Conservation (phyloP, 1,140 invertebrate species). For the Thalassaphorura encarpata region DNA sequence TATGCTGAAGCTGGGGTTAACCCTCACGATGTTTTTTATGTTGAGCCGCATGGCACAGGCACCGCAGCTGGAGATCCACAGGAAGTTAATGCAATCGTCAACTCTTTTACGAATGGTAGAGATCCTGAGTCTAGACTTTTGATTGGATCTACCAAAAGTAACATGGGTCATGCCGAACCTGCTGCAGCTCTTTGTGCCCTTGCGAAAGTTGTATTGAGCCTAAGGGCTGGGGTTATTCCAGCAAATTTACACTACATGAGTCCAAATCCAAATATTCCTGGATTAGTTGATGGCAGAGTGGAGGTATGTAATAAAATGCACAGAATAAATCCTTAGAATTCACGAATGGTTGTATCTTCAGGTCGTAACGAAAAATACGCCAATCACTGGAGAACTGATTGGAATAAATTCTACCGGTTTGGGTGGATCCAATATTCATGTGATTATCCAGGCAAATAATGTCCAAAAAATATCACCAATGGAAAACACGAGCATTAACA, state of each 20-base stretch:
- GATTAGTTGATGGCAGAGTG: constrained; percentile 68
- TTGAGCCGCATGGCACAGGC: constrained; percentile 52
- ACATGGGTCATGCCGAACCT: constrained; percentile 49
- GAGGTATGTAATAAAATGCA: constrained; percentile 54
- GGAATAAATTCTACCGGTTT: constrained; percentile 94
- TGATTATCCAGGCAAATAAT: constrained; percentile 69
- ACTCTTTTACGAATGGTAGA: constrained; percentile 33
- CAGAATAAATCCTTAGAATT: background rate
- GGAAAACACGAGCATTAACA: background rate
- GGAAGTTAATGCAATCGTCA: constrained; percentile 45
- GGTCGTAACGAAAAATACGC: constrained; percentile 56
- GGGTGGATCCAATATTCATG: constrained; percentile 91
- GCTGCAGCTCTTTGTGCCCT: constrained; percentile 35
- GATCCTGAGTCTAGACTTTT: constrained; percentile 38
- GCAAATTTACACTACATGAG: constrained; percentile 73
- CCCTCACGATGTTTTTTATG: constrained; percentile 42
- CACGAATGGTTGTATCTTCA: background rate
- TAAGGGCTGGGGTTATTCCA: constrained; percentile 5
- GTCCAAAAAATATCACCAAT: constrained; percentile 54
- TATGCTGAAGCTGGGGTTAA: constrained; percentile 44
- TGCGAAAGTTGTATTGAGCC: background rate
- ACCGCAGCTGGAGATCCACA: constrained; percentile 44
- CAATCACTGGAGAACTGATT: constrained; percentile 72
- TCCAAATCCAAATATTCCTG: constrained; percentile 81
- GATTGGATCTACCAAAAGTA: constrained; percentile 49